A percentile compares a stretch with the other conserved stretches of the same genome.
phyloP scores from a whole-genome alignment of 2,797 vertebrate species.

The Sebastes flavidus region DNA sequence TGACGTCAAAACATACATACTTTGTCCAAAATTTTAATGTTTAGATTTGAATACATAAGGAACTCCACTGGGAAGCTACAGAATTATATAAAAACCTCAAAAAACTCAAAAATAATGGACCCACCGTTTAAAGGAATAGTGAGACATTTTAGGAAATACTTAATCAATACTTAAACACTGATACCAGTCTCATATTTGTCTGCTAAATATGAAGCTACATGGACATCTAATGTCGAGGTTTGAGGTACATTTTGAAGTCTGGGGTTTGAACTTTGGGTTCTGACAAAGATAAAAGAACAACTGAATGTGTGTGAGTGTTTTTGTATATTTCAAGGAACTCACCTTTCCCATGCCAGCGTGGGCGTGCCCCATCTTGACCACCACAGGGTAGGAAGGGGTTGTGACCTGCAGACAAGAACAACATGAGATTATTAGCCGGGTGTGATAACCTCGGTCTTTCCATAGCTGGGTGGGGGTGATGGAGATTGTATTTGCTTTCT shows the following conservation, averaged over 20 bases:
- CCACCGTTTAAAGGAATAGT: too few relatives aligned
- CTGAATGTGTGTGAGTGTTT: background rate
- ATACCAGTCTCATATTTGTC: background rate
- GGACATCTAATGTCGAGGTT: background rate
- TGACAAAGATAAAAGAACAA: background rate
- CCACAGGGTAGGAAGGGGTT: conserved; percentile 88
- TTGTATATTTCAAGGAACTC: conserved; percentile 46
- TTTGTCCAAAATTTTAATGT: too few relatives aligned
- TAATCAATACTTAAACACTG: too few relatives aligned
- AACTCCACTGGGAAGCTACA: too few relatives aligned
- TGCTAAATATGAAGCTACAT: background rate
- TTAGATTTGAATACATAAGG: too few relatives aligned
- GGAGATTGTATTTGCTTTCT: background rate
- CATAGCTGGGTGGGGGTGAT: background rate
- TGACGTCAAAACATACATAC: too few relatives aligned
- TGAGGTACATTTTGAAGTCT: background rate
- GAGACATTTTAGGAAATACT: background rate
- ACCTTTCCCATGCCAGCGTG: conserved; percentile 97
- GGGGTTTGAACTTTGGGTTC: background rate
- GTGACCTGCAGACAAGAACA: conserved; percentile 84
- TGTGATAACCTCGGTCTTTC: background rate
- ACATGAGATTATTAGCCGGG: background rate
- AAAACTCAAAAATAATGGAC: too few relatives aligned
- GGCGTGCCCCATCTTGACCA: conserved; percentile 96
- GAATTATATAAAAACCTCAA: too few relatives aligned